A percentile compares a stretch with the other conserved stretches of the same genome.
phyloP scores from a whole-genome alignment of 2,888 invertebrate genomes.

The Macrophya alboannulata region DNA sequence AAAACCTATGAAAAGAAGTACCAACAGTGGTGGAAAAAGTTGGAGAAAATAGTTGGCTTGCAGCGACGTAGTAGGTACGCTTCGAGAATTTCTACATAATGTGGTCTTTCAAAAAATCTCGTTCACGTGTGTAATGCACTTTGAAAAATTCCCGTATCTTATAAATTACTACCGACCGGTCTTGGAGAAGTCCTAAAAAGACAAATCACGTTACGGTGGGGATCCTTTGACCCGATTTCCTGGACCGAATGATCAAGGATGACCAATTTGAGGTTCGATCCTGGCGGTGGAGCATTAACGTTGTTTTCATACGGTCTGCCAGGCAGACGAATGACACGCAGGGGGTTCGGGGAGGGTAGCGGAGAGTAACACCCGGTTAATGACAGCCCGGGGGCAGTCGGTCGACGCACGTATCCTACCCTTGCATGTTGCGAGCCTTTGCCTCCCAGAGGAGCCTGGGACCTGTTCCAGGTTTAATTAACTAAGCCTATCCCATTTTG shows the following conservation, averaged over 20 bases:
- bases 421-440: constrained; percentile 38
- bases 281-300: constrained; percentile 39
- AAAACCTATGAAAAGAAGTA: neutral
- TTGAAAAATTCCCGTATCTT: neutral
- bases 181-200: constrained; percentile 6
- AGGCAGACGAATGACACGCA: constrained; percentile 41
- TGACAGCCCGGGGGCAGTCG: constrained; percentile 57
- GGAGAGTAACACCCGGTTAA: constrained; percentile 55
- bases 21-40: constrained; percentile 13
- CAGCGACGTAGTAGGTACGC: neutral
- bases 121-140: neutral
- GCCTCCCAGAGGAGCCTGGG: constrained; percentile 53
- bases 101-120: neutral
- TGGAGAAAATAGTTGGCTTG: constrained; percentile 3
- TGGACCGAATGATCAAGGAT: constrained; percentile 46
- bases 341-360: constrained; percentile 24
- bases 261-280: constrained; percentile 54
- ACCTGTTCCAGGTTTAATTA: constrained; percentile 52
- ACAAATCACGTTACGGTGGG: constrained; percentile 37
- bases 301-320: constrained; percentile 55
- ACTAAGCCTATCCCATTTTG: constrained; percentile 51
- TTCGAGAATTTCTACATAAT: neutral
- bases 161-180: constrained; percentile 12
- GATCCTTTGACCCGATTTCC: constrained; percentile 42
- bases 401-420: constrained; percentile 46